Conservation (phyloP, 2,888 invertebrate species). For the Oconnorella tubifera region DNA sequence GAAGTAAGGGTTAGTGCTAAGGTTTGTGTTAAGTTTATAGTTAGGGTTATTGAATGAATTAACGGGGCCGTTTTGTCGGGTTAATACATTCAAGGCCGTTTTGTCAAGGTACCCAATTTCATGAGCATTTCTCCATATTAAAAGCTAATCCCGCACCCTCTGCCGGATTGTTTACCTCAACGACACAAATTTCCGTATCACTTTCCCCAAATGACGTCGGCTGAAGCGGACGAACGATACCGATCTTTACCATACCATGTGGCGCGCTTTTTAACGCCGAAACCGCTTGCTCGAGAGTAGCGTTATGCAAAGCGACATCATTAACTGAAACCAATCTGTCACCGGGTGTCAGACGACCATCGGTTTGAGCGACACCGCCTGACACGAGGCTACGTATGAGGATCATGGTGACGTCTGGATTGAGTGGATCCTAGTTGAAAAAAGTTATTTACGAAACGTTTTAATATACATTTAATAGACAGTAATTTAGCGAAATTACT, state of each 20-base stretch:
- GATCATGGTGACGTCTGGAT: slow-evolving; percentile 92
- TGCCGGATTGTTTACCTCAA: too few relatives aligned
- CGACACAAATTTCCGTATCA: too few relatives aligned
- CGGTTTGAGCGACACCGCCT: slow-evolving; percentile 94
- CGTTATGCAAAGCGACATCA: slow-evolving; percentile 86
- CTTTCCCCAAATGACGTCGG: background rate
- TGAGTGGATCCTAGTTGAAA: slow-evolving; percentile 77
- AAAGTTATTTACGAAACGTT: too few relatives aligned
- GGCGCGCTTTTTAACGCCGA: slow-evolving; percentile 91
- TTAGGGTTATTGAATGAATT: too few relatives aligned
- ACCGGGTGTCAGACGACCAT: slow-evolving; percentile 93
- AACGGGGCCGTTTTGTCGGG: too few relatives aligned
- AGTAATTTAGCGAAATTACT: background rate
- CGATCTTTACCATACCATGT: slow-evolving; percentile 88
- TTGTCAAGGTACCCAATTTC: too few relatives aligned
- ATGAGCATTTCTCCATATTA: background rate
- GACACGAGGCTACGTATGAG: slow-evolving; percentile 97
- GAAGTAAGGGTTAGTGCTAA: too few relatives aligned
- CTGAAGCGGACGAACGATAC: slow-evolving; percentile 73
- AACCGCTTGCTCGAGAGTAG: slow-evolving; percentile 92
- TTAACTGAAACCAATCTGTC: slow-evolving; percentile 80
- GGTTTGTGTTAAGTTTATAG: too few relatives aligned
- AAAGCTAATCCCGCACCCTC: too few relatives aligned
- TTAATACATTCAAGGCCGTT: too few relatives aligned
- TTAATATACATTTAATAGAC: background rate